Evolutionary conservation across 2,113 vertebrate species (phyloP).

Genomic region (Trogon surrucura): DNA sequence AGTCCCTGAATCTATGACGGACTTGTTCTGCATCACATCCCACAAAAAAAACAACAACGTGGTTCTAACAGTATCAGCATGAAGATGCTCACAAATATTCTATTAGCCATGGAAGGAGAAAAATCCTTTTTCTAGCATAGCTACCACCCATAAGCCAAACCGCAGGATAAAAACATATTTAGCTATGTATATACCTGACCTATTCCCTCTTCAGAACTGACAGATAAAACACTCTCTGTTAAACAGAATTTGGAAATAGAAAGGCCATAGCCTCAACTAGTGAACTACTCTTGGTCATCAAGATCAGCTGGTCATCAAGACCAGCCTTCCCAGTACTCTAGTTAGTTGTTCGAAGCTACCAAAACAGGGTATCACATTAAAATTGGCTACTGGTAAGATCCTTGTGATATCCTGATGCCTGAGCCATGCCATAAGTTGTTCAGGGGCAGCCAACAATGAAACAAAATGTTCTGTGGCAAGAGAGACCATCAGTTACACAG

Average conservation of each 20-base stretch:
- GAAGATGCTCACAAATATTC: background rate
- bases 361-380: background rate
- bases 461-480: background rate
- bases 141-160: background rate
- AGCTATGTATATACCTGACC: background rate
- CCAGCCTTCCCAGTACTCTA: background rate
- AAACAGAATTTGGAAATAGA: background rate
- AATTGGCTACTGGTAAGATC: background rate
- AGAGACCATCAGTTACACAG: background rate
- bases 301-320: background rate
- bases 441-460: background rate
- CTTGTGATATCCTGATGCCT: background rate
- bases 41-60: background rate
- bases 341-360: background rate
- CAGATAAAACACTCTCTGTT: background rate
- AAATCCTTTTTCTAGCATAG: background rate
- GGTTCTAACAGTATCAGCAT: background rate
- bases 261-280: background rate
- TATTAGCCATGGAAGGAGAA: background rate
- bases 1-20: background rate
- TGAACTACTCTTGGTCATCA: background rate
- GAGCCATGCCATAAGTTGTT: background rate
- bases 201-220: background rate
- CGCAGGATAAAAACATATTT: background rate
- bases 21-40: background rate